Base-by-base conservation (phyloP, 2,113 vertebrate genomes). In the Fukomys damarensis region DNA sequence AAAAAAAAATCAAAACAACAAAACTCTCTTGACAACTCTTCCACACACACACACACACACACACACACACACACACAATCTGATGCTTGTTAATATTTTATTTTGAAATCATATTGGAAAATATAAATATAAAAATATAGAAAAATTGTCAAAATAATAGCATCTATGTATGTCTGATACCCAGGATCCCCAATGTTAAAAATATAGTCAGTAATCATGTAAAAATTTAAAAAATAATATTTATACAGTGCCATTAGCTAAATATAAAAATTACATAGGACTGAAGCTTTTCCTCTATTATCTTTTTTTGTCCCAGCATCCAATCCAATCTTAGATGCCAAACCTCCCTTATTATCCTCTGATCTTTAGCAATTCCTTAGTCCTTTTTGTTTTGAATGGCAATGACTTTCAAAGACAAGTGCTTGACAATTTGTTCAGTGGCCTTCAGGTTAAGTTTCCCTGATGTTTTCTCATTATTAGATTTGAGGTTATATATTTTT, bases 61-160 rank as follows among this genome's bases (percentile, higher is more conserved):
- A n/a, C n/a, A n/a, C n/a, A n/a, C n/a, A n/a, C n/a, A n/a, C n/a
- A n/a, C n/a, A n/a, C n/a, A 46, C n/a, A 35, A 46, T 68, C 9
- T 86, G 38, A 77, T 72, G 30, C 9, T 94, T 70, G 35, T 66
- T 82, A 49, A 65, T 28, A 32, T 93, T 97, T 72, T 72, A 70
- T 92, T 94, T 89, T 65, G 66, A 93, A 87, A 54, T 81, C 32
- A 54, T 52, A 43, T 54, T 92, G 46, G 10, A 70, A n/a, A n/a
- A n/a, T n/a, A n/a, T n/a, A n/a, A n/a, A n/a, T n/a, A n/a, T n/a
- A n/a, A n/a, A n/a, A 30, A 89, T 74, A 66, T 2, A 79, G 35
- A 63, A 89, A 38, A 68, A 20, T 41, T 58, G 17, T 65, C 38
- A 83, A 66, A 94, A 43, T 38, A 92, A 7, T 65, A 63, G 7